Conservation (phyloP, 2,113 vertebrate species). For the Cariama cristata region DNA sequence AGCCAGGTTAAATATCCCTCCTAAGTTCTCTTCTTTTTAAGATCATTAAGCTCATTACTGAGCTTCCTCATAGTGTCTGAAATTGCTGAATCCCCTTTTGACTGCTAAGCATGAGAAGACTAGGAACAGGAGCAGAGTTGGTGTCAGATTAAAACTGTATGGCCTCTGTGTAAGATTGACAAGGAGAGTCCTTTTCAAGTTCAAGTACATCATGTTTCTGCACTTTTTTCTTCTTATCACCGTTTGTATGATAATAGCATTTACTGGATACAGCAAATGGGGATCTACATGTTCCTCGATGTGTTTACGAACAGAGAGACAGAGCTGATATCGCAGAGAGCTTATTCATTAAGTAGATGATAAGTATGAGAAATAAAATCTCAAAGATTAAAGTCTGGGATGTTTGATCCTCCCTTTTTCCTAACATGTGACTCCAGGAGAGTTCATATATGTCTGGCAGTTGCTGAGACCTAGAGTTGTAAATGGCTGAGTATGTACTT, state of each 20-base stretch:
- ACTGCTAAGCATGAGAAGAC: background rate
- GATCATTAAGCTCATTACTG: background rate
- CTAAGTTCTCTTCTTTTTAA: background rate
- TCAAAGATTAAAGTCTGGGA: background rate
- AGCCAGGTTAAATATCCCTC: background rate
- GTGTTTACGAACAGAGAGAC: background rate
- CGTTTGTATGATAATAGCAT: background rate
- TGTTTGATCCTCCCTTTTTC: background rate
- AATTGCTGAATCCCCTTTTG: background rate
- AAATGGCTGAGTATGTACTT: background rate
- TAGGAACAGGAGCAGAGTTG: background rate
- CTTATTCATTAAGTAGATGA: background rate
- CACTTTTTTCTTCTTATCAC: background rate
- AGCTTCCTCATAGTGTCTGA: background rate
- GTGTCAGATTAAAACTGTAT: background rate
- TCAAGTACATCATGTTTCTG: background rate
- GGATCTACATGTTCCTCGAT: background rate
- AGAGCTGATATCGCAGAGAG: background rate
- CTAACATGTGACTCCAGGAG: background rate
- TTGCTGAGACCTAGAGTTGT: background rate
- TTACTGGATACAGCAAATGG: background rate
- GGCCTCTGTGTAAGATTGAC: background rate
- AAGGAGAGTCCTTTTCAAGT: background rate
- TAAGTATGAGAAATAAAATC: background rate
- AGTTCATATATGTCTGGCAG: background rate